A percentile compares a stretch with the other conserved stretches of the same genome.
phyloP scores from a whole-genome alignment of 2,113 vertebrate species.

The Myxocyprinus asiaticus region DNA sequence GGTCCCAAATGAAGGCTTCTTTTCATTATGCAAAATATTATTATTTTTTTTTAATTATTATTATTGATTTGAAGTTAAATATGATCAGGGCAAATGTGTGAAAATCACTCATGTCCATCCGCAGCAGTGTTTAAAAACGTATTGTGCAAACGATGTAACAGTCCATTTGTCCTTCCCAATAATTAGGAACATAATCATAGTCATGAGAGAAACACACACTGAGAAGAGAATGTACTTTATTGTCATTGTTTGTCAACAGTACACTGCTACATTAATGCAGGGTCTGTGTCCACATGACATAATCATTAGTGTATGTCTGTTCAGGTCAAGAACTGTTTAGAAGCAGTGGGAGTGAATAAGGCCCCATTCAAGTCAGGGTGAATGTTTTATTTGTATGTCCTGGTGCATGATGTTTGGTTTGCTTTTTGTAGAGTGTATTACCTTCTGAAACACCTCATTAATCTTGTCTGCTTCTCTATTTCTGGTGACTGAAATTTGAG shows the following conservation, averaged over 20 bases:
- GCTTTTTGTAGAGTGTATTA: conserved; percentile 68
- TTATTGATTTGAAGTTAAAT: too few species aligned
- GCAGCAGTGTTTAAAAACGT: too few species aligned
- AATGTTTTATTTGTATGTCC: background rate
- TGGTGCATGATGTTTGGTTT: background rate
- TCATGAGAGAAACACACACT: background rate
- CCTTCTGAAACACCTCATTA: conserved; percentile 82
- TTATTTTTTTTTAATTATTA: too few species aligned
- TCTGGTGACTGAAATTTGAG: conserved; percentile 94
- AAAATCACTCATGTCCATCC: too few species aligned
- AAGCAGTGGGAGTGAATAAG: background rate
- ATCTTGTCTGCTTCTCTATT: conserved; percentile 88
- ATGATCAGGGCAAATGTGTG: too few species aligned
- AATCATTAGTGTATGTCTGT: background rate
- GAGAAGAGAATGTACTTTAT: background rate
- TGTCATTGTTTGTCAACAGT: conserved; percentile 1
- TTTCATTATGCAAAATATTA: too few species aligned
- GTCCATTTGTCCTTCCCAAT: background rate
- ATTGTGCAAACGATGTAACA: background rate
- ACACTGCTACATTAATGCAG: background rate
- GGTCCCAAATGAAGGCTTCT: too few species aligned
- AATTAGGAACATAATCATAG: background rate
- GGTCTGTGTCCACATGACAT: background rate
- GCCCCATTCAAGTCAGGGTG: background rate
- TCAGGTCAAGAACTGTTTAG: background rate